These are phyloP conservation scores for Hyposoter dolosus DNA, from an alignment of 2,888 invertebrate genomes.

Conservation along the genomic window DNA sequence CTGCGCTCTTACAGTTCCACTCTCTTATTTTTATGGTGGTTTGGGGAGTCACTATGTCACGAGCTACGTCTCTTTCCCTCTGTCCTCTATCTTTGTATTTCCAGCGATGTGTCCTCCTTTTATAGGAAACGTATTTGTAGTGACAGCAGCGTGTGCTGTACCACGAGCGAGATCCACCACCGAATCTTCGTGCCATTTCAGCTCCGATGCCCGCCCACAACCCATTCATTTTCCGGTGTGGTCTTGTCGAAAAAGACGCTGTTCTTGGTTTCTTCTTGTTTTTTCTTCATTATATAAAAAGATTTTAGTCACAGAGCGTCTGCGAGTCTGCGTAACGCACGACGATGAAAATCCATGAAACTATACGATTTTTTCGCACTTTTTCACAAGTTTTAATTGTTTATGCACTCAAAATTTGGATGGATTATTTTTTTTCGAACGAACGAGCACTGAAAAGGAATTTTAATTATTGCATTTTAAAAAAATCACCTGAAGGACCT, in stretches of 20 bases:
- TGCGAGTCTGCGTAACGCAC: not conserved
- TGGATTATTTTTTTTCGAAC: not conserved
- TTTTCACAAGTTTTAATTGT: not conserved
- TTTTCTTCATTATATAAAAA: conserved; percentile 1
- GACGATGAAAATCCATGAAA: not conserved
- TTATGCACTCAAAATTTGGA: not conserved
- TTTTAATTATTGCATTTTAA: no score
- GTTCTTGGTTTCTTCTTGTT: not conserved
- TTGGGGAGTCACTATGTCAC: conserved; percentile 11
- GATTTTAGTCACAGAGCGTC: not conserved
- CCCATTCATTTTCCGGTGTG: conserved; percentile 32
- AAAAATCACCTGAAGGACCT: no score
- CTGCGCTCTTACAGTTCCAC: conserved; percentile 17
- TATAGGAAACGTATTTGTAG: conserved; percentile 36
- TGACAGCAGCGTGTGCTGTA: not conserved
- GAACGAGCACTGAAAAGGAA: not conserved
- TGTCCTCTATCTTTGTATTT: conserved; percentile 46
- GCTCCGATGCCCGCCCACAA: conserved; percentile 10
- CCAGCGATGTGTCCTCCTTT: conserved; percentile 27
- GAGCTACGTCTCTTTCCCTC: conserved; percentile 26
- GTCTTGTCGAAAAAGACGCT: not conserved
- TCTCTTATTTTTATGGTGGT: conserved; percentile 16
- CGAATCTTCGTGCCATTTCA: conserved; percentile 49
- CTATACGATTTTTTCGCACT: not conserved
- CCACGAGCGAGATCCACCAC: conserved; percentile 5